A percentile compares a stretch with the other conserved stretches of the same genome.
phyloP scores from a whole-genome alignment of 2,888 invertebrate genomes.

The Petrolisthes manimaculis region DNA sequence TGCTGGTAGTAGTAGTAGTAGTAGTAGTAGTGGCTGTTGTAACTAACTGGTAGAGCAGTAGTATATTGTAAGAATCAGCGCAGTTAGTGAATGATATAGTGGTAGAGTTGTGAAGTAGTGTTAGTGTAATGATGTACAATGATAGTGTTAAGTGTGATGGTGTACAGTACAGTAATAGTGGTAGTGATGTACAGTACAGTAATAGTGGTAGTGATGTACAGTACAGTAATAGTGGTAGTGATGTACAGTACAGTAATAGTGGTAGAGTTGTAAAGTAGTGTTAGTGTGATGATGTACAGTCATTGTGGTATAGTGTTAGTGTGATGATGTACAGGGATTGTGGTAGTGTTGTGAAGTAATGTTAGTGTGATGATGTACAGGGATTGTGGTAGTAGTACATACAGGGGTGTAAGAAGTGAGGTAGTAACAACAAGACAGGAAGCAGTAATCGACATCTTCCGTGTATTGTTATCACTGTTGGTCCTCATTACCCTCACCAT shows the following conservation, averaged over 20 bases:
- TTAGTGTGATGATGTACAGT: not conserved
- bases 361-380: not conserved
- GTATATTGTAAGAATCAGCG: not conserved
- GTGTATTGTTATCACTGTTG: not conserved
- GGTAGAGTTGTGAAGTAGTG: not conserved
- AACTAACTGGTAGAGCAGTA: not conserved
- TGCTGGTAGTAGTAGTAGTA: not conserved
- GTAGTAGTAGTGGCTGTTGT: not conserved
- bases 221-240: not conserved
- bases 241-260: constrained; percentile 9
- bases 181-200: not conserved
- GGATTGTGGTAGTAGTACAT: not conserved
- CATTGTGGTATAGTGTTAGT: not conserved
- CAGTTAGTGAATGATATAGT: not conserved
- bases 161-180: not conserved
- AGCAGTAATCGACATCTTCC: not conserved
- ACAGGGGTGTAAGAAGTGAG: not conserved
- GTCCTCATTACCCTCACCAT: no score
- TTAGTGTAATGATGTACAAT: not conserved
- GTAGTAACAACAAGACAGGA: constrained; percentile 12
- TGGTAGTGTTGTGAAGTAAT: not conserved
- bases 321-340: not conserved
- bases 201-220: constrained; percentile 14
- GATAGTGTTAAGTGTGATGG: not conserved
- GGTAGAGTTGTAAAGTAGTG: not conserved